Base-by-base conservation (phyloP, 1,140 invertebrate genomes). In the Orius insidiosus region DNA sequence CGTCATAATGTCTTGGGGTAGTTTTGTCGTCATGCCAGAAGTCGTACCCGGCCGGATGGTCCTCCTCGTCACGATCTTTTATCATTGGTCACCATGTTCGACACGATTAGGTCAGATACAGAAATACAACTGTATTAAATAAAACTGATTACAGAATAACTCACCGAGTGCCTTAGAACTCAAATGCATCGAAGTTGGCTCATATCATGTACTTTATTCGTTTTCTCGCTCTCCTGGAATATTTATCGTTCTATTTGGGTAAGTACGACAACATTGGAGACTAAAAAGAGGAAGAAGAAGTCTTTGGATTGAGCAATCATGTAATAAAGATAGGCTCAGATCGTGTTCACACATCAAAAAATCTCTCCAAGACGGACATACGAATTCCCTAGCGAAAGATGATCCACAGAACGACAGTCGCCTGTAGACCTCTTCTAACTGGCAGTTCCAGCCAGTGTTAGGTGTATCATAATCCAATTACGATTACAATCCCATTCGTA, bases 141-240 rank as follows among this genome's bases (percentile, higher is more conserved):
- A 11, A 36, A 36, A 11, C n/a, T 10, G 1, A 33, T 61, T 59
- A 3, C 60, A 71, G 70, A 70, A 72, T 55, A 74, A 72, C 58
- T 73, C 72, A 5, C 71, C 71, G 3, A 70, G 69, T 52, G 71
- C 71, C 0, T 59, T 73, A n/a, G 73, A 75, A 54, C 59, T 76
- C 24, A 78, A 80, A 57, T 75, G 74, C 50, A 72, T 80, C 14
- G 78, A 81, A 57, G 70, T 80, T 81, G 78, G 78, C 68, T 78
- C 58, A 71, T 76, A 51, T 72, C 68, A 5, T 80, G 79, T 59
- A 75, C 78, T 4, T 60, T 76, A 31, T 80, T 82, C 60, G 76
- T 80, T 11, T 80, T 80, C 58, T 75, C 6, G 72, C 76, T 0
- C 60, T 82, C n/a, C 60, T 79, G 42, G 78, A 82, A 58, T 82